Conservation (phyloP, 2,888 invertebrate genomes). For the Eutolmus rufibarbis region DNA sequence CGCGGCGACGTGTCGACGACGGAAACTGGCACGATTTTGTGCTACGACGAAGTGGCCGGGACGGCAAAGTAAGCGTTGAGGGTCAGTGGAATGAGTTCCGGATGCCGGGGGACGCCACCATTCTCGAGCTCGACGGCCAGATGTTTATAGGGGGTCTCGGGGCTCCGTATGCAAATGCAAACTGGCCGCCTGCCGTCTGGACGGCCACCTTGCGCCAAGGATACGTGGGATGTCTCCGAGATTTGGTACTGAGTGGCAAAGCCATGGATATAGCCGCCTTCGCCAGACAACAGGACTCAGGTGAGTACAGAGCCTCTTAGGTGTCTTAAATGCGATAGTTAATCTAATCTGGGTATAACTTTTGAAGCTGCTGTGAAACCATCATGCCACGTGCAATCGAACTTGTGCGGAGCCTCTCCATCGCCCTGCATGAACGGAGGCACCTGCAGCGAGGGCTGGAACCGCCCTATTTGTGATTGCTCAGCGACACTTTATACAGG, state of each 20-base stretch:
- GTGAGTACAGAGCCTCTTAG: constrained; percentile 62
- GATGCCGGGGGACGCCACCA: constrained; percentile 87
- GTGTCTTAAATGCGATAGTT: neutral
- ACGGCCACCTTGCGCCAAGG: constrained; percentile 88
- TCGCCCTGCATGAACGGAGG: constrained; percentile 92
- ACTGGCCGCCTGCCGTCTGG: constrained; percentile 88
- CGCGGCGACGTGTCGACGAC: constrained; percentile 84
- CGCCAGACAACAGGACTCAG: constrained; percentile 89
- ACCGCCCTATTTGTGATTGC: constrained; percentile 92
- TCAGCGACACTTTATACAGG: constrained; percentile 87
- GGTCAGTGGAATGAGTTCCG: constrained; percentile 87
- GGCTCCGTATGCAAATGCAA: constrained; percentile 77
- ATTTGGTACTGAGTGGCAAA: constrained; percentile 86
- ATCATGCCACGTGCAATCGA: constrained; percentile 82
- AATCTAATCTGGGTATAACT: constrained; percentile 6
- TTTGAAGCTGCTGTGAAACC: constrained; percentile 83
- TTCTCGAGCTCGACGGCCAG: constrained; percentile 86
- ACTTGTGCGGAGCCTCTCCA: constrained; percentile 81
- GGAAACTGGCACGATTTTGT: constrained; percentile 92
- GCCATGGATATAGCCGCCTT: constrained; percentile 87
- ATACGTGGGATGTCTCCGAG: constrained; percentile 92
- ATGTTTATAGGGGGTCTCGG: constrained; percentile 90
- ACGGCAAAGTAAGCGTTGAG: constrained; percentile 88
- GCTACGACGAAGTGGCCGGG: constrained; percentile 80
- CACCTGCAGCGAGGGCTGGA: constrained; percentile 92